A percentile compares a stretch with the other conserved stretches of the same genome.
Evolutionary conservation across 2,888 invertebrate species (phyloP).

Genomic region (Chelonus formosanus): DNA sequence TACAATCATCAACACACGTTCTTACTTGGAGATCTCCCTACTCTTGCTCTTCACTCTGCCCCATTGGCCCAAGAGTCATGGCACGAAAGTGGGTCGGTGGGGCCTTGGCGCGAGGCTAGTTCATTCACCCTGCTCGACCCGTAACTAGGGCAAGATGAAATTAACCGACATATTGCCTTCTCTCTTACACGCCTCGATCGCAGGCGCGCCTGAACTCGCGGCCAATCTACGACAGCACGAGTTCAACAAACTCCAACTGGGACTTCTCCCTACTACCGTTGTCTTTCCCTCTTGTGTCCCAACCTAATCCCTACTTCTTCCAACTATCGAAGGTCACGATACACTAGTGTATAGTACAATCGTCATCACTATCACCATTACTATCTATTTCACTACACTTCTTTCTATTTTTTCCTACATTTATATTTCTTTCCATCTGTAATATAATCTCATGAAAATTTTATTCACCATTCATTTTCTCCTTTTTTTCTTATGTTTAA

Average conservation of each 20-base stretch:
- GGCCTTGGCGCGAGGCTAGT: constrained; percentile 69
- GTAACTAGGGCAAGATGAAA: constrained; percentile 75
- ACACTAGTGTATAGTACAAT: constrained; percentile 36
- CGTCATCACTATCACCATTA: constrained; percentile 19
- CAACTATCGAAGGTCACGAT: constrained; percentile 60
- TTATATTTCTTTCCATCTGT: not conserved
- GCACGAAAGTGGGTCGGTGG: constrained; percentile 63
- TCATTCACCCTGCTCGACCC: constrained; percentile 69
- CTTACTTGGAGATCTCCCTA: no score
- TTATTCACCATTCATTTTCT: no score
- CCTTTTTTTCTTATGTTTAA: not conserved
- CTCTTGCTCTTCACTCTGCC: constrained; percentile 21
- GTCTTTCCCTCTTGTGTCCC: constrained; percentile 16
- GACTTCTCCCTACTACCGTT: constrained; percentile 50
- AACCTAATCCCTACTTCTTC: constrained; percentile 33
- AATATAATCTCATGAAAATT: no score
- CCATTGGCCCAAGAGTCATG: constrained; percentile 38
- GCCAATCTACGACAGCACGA: constrained; percentile 58
- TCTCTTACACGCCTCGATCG: constrained; percentile 32
- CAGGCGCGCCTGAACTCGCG: constrained; percentile 47
- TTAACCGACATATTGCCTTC: constrained; percentile 64
- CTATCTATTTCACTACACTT: constrained; percentile 11
- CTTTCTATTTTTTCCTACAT: constrained; percentile 1
- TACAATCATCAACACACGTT: constrained; percentile 26
- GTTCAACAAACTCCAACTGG: constrained; percentile 65